Base-by-base conservation (phyloP, 2,888 invertebrate genomes). In the Embidobia sp. region DNA sequence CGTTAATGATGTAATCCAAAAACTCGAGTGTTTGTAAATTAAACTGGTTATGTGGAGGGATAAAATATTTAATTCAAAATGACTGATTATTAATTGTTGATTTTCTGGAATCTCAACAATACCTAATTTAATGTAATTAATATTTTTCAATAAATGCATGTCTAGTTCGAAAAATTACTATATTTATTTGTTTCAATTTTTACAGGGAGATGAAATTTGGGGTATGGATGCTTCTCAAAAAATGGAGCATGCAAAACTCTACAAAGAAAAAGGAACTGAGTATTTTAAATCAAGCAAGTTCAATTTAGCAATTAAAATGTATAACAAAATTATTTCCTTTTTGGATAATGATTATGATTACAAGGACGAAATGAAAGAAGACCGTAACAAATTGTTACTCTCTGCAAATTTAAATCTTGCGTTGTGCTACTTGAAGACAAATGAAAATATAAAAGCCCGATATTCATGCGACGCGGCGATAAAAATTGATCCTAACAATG, bases 221-320 rank as follows among this genome's bases (percentile, higher is more conserved):
- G 92, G 95, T 37, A 91, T 98, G 91, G 94, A 95, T 73, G 91
- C 92, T 0, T 89, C 91, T 0, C 96, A 98, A 88, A 96, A 95
- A 86, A 81, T 98, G 3, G 94, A 94, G 66, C 95, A 96, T 85
- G 94, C 96, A 0, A 93, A 94, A 87, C 90, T 95, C 8, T 94
- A 93, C 78, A 99, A 99, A 90, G 95, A 95, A 76, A 97, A 96
- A 86, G 99, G 98, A 42, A 98, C 97, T 0, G 92, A 93, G 46
- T 98, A 96, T 88, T 97, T 97, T 85, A 97, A 97, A 89, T 92
- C 91, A 0, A 93, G 92, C 67, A 97, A 97, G 87, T 94, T 92
- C 82, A 90, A 91, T 59, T 84, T 97, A 80, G 98, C 99, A 0
- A 91, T 94, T 46, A 96, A 95, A 88, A 95, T 97, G 92, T 98